These are phyloP conservation scores for Dexiosoma caninum DNA, from an alignment of 2,888 invertebrate genomes.

Conservation along the genomic window DNA sequence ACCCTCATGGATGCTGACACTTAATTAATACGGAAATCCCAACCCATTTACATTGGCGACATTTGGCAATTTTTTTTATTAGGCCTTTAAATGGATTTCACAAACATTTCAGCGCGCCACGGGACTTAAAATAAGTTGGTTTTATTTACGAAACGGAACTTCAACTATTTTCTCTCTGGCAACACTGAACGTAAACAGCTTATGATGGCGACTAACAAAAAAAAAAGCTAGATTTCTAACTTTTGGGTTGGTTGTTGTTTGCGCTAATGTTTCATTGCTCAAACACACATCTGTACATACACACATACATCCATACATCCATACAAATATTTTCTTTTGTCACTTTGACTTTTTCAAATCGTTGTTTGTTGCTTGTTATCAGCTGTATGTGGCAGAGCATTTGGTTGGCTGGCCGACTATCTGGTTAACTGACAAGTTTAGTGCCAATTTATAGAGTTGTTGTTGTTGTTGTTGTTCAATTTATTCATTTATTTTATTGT, in stretches of 20 bases:
- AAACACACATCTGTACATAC: too few species aligned
- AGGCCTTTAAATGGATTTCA: too few species aligned
- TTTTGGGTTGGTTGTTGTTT: not conserved
- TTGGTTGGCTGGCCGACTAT: not conserved
- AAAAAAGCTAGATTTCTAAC: constrained; percentile 16
- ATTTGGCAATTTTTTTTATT: too few species aligned
- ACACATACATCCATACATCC: too few species aligned
- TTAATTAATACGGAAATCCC: too few species aligned
- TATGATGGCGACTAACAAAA: not conserved
- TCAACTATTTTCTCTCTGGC: not conserved
- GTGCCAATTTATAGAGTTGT: constrained; percentile 55
- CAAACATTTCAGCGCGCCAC: too few species aligned
- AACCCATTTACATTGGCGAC: too few species aligned
- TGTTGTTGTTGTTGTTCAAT: constrained; percentile 32
- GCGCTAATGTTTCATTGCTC: constrained; percentile 1
- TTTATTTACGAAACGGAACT: too few species aligned
- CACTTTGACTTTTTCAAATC: constrained; percentile 19
- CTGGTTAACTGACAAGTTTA: not conserved
- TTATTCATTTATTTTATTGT: constrained; percentile 17
- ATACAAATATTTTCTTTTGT: constrained; percentile 5
- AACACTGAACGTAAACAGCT: not conserved
- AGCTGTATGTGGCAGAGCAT: constrained; percentile 31
- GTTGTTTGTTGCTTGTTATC: constrained; percentile 40
- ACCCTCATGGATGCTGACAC: too few species aligned
- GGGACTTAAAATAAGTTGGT: too few species aligned